Conservation (phyloP, 2,113 vertebrate species). For the Trinectes maculatus region DNA sequence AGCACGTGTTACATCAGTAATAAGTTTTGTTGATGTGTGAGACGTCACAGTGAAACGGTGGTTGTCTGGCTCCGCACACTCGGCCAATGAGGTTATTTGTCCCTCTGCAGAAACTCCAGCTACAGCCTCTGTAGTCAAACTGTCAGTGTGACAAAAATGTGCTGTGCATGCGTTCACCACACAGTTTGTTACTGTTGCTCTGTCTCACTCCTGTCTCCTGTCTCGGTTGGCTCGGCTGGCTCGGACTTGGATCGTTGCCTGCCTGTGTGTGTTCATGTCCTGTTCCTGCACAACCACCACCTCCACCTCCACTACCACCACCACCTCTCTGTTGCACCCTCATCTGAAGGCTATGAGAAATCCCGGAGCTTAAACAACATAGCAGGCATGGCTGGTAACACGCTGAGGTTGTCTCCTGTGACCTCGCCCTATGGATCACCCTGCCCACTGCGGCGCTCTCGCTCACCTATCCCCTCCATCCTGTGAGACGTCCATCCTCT, state of each 20-base stretch:
- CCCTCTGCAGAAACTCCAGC: constrained; percentile 16
- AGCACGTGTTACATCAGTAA: too few relatives aligned
- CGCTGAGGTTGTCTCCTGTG: constrained; percentile 93
- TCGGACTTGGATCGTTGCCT: constrained; percentile 82
- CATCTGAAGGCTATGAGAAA: constrained; percentile 93
- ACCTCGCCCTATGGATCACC: constrained; percentile 94
- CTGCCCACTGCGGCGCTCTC: constrained; percentile 91
- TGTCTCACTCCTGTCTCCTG: constrained; percentile 86
- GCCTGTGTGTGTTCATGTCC: constrained; percentile 81
- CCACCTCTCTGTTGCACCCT: constrained; percentile 81
- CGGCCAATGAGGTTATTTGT: background rate
- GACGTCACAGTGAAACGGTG: background rate
- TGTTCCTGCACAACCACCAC: constrained; percentile 78
- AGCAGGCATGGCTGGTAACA: constrained; percentile 88
- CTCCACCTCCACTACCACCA: constrained; percentile 65
- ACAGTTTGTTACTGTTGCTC: constrained; percentile 72
- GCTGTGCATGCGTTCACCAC: constrained; percentile 61
- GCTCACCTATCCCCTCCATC: constrained; percentile 95
- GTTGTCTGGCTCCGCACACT: constrained; percentile 16
- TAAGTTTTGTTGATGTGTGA: too few relatives aligned
- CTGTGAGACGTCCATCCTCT: constrained; percentile 83
- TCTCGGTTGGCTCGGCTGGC: constrained; percentile 83
- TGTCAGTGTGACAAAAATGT: constrained; percentile 34
- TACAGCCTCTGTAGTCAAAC: background rate
- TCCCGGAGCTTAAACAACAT: constrained; percentile 98